Evolutionary conservation across 2,113 vertebrate species (phyloP), one percentile per base, ranked within the genome.

Genomic region (Mirounga angustirostris): DNA sequence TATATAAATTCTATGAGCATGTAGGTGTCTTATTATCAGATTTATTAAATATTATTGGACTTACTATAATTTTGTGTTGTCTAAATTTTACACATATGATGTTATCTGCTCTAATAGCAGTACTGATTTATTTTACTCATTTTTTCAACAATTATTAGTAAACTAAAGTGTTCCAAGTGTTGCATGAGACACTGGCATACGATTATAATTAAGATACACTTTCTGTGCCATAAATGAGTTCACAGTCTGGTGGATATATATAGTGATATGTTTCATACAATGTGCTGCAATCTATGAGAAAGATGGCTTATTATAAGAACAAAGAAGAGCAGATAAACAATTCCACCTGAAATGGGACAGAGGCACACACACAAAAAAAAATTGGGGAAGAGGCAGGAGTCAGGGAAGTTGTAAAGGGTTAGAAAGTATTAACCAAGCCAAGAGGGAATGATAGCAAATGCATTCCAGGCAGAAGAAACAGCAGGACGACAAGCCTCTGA

Each of bases 121-220:
- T 50, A 19, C 1, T 74, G 52, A 71, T 59, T 84, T 28, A 36
- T 83, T 92, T 92, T 88, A 40, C 7, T 81, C 43, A 93, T 36
- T 58, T 54, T 54, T 84, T 76, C 28, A 79, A 80, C 4, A 80
- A 71, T 16, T 56, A 40, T 59, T 91, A 90, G 63, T 30, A 87
- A 50, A 91, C 8, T 90, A 40, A 94, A 78, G 79, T 58, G 2
- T 65, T 67, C 22, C 28, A 90, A 46, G 7, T 65, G 43, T 3
- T 58, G 52, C 91, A 63, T 19, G 5, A 96, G 33, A 61, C 56
- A 81, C 2, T 69, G n/a, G 26, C 24, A 30, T 80, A 67, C 4
- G 84, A 46, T 83, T 65, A 83, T 50, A 87, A 92, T 67, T 94
- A 92, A 87, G 50, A 58, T 9, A 87, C 30, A 54, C n/a, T 65